Evolutionary conservation across 2,113 vertebrate genomes (phyloP), one percentile per base, ranked within the genome.

Genomic region (Thomomys bottae): DNA sequence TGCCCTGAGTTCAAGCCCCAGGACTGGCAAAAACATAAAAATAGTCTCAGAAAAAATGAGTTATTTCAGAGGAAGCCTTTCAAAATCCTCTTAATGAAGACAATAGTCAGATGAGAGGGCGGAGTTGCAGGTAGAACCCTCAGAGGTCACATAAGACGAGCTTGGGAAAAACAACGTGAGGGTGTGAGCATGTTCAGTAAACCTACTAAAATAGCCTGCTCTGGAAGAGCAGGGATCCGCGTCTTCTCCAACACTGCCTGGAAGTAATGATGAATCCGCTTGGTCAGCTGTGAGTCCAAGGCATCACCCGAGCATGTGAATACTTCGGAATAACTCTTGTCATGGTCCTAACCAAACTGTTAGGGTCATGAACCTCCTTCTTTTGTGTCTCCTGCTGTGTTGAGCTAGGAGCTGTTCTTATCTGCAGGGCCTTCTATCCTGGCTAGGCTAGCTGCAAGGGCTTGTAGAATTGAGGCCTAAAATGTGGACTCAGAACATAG

Each of bases 291-390:
- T 79, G 30, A 87, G 45, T 49, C 45, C 11, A 8, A 15, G 14
- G 1, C 23, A 54, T 26, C 32, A 57, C 42, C 57, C 9, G 64
- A 75, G 82, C 67, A 70, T 0, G 0, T 0, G 0, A 40, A 24
- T 49, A 12, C 45, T 49, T 30, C 84, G 81, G 36, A 66, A 80
- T 83, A 87, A 57, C 64, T 73, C 49, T 17, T 38, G 28, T 67
- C n/a, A 45, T 79, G 67, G 70, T 57, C n/a, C n/a, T n/a, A n/a
- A 23, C 9, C 28, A 34, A 54, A 70, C 21, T 32, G 2, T 34
- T 54, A 66, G 40, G 5, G 9, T 54, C 45, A 59, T 23, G 42
- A n/a, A 36, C 63, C 38, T 42, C 30, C 67, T 85, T 80, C 68
- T 63, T 72, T 8, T 80, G 28, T 34, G 36, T 79, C 42, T 38